Evolutionary conservation across 2,797 vertebrate genomes (phyloP).

Genomic region (Geotrypetes seraphini): DNA sequence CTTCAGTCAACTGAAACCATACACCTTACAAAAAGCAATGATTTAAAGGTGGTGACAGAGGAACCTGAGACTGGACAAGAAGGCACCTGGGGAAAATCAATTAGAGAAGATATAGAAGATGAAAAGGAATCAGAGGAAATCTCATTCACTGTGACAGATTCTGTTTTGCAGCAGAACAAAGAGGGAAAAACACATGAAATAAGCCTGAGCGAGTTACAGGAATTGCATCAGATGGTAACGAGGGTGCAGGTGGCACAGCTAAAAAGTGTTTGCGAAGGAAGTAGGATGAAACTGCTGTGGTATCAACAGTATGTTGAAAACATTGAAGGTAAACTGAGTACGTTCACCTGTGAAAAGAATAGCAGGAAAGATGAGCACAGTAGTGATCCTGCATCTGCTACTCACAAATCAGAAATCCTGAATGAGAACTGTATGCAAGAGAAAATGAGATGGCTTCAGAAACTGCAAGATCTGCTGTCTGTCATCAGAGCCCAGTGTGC

Average conservation of each 20-base stretch:
- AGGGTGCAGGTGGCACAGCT: constrained; percentile 18
- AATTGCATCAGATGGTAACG: constrained; percentile 30
- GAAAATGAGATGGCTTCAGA: constrained; percentile 40
- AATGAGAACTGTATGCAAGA: constrained; percentile 8
- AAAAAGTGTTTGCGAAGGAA: constrained; percentile 40
- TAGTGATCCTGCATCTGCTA: constrained; percentile 3
- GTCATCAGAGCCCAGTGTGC: constrained; percentile 39
- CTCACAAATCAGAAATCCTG: too few species aligned
- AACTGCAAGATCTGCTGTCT: constrained; percentile 47
- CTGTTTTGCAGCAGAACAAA: not conserved
- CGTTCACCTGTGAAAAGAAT: constrained; percentile 14
- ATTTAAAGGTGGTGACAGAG: not conserved
- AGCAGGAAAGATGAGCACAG: not conserved
- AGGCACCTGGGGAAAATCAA: not conserved
- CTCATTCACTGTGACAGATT: not conserved
- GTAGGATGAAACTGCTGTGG: constrained; percentile 45
- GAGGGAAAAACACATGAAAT: not conserved
- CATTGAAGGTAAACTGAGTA: constrained; percentile 2
- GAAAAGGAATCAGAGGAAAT: not conserved
- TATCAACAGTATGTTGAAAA: constrained; percentile 42
- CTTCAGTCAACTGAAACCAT: not conserved
- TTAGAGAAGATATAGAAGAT: not conserved
- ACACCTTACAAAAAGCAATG: not conserved
- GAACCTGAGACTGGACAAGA: not conserved
- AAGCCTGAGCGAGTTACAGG: constrained; percentile 23